Conservation (phyloP, 1,140 invertebrate genomes). For the Chionoecetes opilio region DNA sequence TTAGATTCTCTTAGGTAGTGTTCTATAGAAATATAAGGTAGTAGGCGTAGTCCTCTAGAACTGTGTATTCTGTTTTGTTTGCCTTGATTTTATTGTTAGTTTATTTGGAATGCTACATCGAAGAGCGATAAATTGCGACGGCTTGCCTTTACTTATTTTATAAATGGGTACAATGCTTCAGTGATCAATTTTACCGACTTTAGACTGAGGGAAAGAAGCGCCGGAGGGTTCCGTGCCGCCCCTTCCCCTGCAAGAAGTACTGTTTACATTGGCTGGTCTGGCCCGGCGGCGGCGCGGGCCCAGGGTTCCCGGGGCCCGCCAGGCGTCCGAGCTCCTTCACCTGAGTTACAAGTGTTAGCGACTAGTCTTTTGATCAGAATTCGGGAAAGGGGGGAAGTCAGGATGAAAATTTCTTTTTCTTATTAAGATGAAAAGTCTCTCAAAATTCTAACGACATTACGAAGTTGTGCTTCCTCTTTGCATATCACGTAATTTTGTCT, state of each 20-base stretch:
- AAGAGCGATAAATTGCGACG: slow-evolving; percentile 66
- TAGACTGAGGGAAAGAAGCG: background rate
- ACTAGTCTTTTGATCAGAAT: slow-evolving; percentile 31
- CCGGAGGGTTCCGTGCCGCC: background rate
- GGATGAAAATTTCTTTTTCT: slow-evolving; percentile 30
- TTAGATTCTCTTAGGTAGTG: slow-evolving; percentile 78
- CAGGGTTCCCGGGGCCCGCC: background rate
- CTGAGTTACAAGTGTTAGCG: background rate
- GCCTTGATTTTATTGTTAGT: slow-evolving; percentile 77
- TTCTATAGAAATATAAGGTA: slow-evolving; percentile 72
- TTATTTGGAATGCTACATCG: slow-evolving; percentile 78
- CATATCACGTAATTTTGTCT: slow-evolving; percentile 69
- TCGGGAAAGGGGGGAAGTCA: background rate
- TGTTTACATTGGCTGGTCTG: slow-evolving; percentile 28
- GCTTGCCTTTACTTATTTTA: slow-evolving; percentile 74
- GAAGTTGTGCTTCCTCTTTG: slow-evolving; percentile 73
- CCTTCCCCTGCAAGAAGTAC: background rate
- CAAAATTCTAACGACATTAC: slow-evolving; percentile 51
- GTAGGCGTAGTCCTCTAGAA: slow-evolving; percentile 72
- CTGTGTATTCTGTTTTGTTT: slow-evolving; percentile 77
- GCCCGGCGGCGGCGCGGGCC: slow-evolving; percentile 7
- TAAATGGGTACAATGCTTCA: slow-evolving; percentile 78
- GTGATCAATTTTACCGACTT: slow-evolving; percentile 36
- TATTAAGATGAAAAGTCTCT: slow-evolving; percentile 46
- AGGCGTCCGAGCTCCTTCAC: background rate